phyloP scores from a whole-genome alignment of 2,113 vertebrate species.

The Spea multiplicata region DNA sequence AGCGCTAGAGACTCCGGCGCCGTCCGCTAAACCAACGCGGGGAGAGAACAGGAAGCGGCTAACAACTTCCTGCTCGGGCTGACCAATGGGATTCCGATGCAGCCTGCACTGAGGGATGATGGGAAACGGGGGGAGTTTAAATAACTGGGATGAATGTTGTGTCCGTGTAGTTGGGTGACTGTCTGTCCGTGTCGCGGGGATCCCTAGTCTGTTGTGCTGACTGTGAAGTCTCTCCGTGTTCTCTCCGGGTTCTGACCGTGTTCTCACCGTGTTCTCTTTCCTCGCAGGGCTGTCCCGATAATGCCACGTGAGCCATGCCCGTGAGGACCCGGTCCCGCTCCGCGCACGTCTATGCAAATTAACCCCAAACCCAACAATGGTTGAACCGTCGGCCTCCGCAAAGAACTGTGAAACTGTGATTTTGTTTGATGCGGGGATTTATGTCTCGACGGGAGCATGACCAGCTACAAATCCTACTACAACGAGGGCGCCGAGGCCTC shows the following conservation, averaged over 20 bases:
- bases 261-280: background rate
- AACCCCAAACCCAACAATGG: conserved; percentile 54
- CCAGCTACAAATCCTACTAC: conserved; percentile 76
- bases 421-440: conserved; percentile 53
- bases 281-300: background rate
- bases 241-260: background rate
- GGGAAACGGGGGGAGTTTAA: no score
- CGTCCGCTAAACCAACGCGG: no score
- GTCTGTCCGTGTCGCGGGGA: no score
- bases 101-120: no score
- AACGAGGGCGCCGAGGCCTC: conserved; percentile 68
- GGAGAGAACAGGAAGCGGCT: no score
- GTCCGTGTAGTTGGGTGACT: no score
- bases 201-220: no score
- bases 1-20: no score
- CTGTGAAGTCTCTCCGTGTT: background rate
- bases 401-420: conserved; percentile 64
- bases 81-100: no score
- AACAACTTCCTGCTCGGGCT: no score
- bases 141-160: no score
- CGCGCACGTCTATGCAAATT: conserved; percentile 51
- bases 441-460: conserved; percentile 72
- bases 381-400: conserved; percentile 52
- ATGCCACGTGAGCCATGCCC: background rate
- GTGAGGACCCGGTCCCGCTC: background rate